Evolutionary conservation across 2,113 vertebrate genomes (phyloP).

Genomic region (Heloderma charlesbogerti): DNA sequence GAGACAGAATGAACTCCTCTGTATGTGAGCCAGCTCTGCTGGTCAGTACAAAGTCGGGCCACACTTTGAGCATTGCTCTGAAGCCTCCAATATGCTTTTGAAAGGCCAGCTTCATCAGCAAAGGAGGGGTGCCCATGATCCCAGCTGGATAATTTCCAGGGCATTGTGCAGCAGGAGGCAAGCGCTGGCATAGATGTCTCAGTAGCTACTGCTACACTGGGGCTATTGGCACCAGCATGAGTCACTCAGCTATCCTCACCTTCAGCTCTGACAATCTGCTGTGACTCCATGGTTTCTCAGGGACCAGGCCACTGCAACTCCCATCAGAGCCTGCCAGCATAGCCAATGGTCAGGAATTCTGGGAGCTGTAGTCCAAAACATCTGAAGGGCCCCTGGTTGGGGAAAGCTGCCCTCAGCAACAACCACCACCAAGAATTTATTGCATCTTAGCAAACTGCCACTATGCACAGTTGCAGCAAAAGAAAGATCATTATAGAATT

Average conservation of each 20-base stretch:
- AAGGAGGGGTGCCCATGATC: background rate
- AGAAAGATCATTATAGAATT: too few species aligned
- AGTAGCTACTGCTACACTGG: background rate
- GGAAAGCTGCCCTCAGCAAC: too few species aligned
- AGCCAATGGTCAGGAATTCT: background rate
- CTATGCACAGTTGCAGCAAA: too few species aligned
- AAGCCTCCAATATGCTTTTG: background rate
- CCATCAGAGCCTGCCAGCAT: background rate
- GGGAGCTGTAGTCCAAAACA: background rate
- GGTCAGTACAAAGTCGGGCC: background rate
- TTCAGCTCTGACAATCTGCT: background rate
- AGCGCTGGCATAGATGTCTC: background rate
- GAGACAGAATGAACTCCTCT: background rate
- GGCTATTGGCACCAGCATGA: background rate
- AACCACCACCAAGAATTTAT: too few species aligned
- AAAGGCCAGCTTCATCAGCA: background rate
- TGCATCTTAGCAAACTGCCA: too few species aligned
- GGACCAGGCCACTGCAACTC: background rate
- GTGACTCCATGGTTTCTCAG: background rate
- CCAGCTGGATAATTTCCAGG: background rate
- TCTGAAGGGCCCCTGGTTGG: too few species aligned
- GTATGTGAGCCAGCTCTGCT: background rate
- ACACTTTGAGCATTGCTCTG: background rate
- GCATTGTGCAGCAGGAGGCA: background rate
- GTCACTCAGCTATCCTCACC: background rate